A percentile compares a stretch with the other conserved stretches of the same genome.
Conservation (phyloP, 2,797 vertebrate genomes). For the Chanos chanos region DNA sequence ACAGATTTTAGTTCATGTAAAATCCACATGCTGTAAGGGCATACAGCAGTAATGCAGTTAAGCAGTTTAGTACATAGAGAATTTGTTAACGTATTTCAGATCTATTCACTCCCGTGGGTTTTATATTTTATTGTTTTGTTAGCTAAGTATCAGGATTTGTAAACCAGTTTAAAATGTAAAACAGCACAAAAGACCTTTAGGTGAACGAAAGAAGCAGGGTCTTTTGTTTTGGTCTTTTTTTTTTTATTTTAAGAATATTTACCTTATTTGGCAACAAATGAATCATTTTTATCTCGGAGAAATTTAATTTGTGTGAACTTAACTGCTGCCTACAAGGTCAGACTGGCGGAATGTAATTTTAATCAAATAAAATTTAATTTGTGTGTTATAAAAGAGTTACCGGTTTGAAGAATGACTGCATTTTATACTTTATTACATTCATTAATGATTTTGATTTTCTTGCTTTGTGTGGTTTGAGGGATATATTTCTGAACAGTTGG, state of each 20-base stretch:
- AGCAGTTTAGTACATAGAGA: too few species aligned
- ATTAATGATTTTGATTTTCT: conserved; percentile 78
- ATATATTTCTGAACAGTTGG: conserved; percentile 61
- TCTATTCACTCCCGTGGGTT: too few species aligned
- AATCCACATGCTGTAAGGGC: too few species aligned
- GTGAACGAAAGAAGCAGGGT: conserved; percentile 42
- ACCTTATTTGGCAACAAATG: conserved; percentile 77
- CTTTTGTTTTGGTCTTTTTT: conserved; percentile 59
- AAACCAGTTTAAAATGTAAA: too few species aligned
- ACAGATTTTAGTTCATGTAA: too few species aligned
- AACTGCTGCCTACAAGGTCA: conserved; percentile 79
- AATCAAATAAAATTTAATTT: conserved; percentile 83
- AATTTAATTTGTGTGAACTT: conserved; percentile 82
- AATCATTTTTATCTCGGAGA: conserved; percentile 79
- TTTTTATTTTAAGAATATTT: conserved; percentile 70
- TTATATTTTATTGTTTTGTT: too few species aligned
- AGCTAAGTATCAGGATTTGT: too few species aligned
- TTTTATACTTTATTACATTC: conserved; percentile 77
- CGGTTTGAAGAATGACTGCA: conserved; percentile 77
- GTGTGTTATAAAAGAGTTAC: conserved; percentile 81
- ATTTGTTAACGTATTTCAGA: too few species aligned
- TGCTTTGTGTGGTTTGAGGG: conserved; percentile 71
- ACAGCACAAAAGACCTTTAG: background rate
- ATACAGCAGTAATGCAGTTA: too few species aligned
- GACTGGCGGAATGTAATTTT: conserved; percentile 80